These are phyloP conservation scores for Tragelaphus strepsiceros DNA, from an alignment of 2,113 vertebrate species.

Conservation along the genomic window DNA sequence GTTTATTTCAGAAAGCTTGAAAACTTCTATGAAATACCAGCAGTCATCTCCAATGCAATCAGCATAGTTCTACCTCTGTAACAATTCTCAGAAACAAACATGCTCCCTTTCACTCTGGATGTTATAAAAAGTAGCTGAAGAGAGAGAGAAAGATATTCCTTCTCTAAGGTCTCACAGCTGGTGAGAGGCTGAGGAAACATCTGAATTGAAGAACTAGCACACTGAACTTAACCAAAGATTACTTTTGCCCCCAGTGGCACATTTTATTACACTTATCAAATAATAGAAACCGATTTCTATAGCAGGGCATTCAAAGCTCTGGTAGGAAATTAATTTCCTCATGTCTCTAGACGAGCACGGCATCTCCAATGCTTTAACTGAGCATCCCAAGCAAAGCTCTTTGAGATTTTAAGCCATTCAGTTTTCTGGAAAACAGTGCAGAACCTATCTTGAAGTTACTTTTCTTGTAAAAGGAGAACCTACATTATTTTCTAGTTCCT, in stretches of 20 bases:
- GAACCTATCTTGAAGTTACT: neutral
- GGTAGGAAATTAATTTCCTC: neutral
- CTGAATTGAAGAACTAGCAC: neutral
- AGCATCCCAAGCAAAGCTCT: neutral
- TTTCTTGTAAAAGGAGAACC: neutral
- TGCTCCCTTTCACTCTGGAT: neutral
- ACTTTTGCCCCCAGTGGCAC: neutral
- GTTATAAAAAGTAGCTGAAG: neutral
- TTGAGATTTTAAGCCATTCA: neutral
- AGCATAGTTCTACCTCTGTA: neutral
- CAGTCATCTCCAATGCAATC: neutral
- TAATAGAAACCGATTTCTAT: neutral
- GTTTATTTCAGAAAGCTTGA: slow-evolving; percentile 27
- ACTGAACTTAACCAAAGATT: neutral
- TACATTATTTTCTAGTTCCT: neutral
- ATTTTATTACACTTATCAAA: neutral
- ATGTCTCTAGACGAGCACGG: neutral
- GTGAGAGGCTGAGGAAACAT: neutral
- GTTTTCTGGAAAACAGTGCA: neutral
- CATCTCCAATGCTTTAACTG: neutral
- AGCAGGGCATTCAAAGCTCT: neutral
- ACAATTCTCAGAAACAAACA: neutral
- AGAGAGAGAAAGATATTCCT: neutral
- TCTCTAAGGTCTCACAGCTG: neutral
- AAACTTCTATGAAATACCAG: neutral